These are phyloP conservation scores for Silurus meridionalis DNA, from an alignment of 2,113 vertebrate species.

Conservation along the genomic window DNA sequence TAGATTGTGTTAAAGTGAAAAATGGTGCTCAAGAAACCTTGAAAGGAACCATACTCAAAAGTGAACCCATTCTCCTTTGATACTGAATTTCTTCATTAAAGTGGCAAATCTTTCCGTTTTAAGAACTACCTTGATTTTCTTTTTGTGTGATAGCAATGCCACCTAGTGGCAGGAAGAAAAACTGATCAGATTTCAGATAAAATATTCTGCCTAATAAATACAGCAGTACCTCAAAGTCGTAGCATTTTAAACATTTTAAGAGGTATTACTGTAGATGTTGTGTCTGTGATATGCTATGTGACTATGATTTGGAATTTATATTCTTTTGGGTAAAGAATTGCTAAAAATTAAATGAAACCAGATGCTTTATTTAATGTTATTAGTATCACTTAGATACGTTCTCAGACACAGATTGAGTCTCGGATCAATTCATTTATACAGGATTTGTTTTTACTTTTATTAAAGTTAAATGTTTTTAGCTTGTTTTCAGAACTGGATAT, in stretches of 20 bases:
- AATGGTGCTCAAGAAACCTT: no score
- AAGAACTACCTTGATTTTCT: neutral
- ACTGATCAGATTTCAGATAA: neutral
- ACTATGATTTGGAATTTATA: neutral
- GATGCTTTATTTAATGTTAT: neutral
- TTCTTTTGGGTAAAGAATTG: no score
- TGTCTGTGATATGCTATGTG: no score
- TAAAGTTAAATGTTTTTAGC: neutral
- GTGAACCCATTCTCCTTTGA: no score
- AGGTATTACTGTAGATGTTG: no score
- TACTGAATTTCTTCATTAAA: no score
- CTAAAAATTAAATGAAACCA: neutral
- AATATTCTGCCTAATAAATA: neutral
- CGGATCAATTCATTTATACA: neutral
- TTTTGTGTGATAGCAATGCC: neutral
- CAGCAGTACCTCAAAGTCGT: no score
- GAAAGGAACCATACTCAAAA: no score
- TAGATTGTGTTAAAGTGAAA: neutral
- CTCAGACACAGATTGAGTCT: neutral
- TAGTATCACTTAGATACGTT: neutral
- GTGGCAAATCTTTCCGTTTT: no score
- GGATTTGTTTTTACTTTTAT: no score
- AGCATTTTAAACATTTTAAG: no score
- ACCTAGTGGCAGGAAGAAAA: neutral
- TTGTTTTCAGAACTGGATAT: neutral